These are phyloP conservation scores for Hemibagrus wyckioides DNA, from an alignment of 2,113 vertebrate species.

Conservation along the genomic window DNA sequence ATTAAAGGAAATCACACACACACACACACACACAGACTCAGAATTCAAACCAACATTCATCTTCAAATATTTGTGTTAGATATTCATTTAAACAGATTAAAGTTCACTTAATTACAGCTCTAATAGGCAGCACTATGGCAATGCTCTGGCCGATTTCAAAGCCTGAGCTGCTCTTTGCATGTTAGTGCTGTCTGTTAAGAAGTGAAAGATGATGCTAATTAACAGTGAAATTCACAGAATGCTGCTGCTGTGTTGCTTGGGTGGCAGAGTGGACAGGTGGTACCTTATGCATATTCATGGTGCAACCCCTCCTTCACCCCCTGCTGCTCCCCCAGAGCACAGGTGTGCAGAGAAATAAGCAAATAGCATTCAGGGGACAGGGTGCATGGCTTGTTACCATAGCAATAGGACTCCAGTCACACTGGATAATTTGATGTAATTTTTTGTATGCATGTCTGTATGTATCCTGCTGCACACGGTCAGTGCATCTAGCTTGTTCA, in stretches of 20 bases:
- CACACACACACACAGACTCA: too few relatives aligned
- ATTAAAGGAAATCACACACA: neutral
- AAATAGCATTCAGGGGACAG: slow-evolving; percentile 48
- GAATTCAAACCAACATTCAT: neutral
- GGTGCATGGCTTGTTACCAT: slow-evolving; percentile 73
- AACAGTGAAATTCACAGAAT: slow-evolving; percentile 33
- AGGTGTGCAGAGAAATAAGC: slow-evolving; percentile 42
- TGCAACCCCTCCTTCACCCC: neutral
- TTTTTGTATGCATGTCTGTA: slow-evolving; percentile 19
- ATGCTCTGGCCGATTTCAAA: neutral
- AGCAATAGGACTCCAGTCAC: slow-evolving; percentile 63
- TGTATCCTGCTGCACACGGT: slow-evolving; percentile 36
- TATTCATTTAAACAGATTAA: slow-evolving; percentile 7
- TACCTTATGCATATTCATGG: slow-evolving; percentile 47
- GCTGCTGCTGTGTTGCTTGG: slow-evolving; percentile 35
- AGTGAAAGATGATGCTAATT: slow-evolving; percentile 43
- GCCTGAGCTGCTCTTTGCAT: slow-evolving; percentile 16
- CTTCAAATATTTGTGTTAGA: neutral
- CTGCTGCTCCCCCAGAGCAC: slow-evolving; percentile 22
- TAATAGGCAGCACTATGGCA: slow-evolving; percentile 4
- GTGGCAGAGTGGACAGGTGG: slow-evolving; percentile 46
- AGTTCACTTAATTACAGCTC: slow-evolving; percentile 14
- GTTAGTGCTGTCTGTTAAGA: slow-evolving; percentile 31
- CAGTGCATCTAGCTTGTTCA: slow-evolving; percentile 17
- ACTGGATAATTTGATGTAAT: slow-evolving; percentile 60